Conservation (phyloP, 2,113 vertebrate species). For the Talpa occidentalis region DNA sequence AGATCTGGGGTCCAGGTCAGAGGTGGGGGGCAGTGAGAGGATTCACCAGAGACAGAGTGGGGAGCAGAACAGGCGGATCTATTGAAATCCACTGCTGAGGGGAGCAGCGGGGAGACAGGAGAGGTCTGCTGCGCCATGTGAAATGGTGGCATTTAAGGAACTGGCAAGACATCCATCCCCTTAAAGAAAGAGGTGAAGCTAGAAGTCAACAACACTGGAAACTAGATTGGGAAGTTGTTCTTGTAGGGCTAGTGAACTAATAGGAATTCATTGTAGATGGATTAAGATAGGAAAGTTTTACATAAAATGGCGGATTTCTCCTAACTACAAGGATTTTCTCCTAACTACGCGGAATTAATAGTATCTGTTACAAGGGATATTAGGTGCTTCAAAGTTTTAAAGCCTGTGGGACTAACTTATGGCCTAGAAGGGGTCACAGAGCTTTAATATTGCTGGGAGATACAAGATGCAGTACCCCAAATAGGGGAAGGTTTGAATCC, state of each 20-base stretch:
- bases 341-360: background rate
- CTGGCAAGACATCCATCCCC: background rate
- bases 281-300: background rate
- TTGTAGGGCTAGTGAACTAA: background rate
- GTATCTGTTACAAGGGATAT: background rate
- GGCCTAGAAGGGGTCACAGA: background rate
- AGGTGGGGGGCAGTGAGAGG: no score
- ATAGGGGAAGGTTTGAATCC: no score
- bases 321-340: background rate
- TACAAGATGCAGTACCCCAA: no score
- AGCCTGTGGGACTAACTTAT: background rate
- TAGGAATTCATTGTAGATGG: no score
- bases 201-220: background rate
- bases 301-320: background rate
- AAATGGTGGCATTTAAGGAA: background rate
- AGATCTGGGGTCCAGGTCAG: no score
- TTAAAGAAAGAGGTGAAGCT: background rate
- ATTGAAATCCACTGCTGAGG: no score
- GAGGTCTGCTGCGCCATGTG: no score
- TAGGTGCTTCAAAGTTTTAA: background rate
- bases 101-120: no score
- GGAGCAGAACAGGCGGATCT: no score
- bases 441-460: background rate
- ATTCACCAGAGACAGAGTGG: no score
- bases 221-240: background rate